A percentile compares a stretch with the other conserved stretches of the same genome.
These are phyloP conservation scores for Rhodinocichla rosea DNA, from an alignment of 2,113 vertebrate species.

Conservation along the genomic window DNA sequence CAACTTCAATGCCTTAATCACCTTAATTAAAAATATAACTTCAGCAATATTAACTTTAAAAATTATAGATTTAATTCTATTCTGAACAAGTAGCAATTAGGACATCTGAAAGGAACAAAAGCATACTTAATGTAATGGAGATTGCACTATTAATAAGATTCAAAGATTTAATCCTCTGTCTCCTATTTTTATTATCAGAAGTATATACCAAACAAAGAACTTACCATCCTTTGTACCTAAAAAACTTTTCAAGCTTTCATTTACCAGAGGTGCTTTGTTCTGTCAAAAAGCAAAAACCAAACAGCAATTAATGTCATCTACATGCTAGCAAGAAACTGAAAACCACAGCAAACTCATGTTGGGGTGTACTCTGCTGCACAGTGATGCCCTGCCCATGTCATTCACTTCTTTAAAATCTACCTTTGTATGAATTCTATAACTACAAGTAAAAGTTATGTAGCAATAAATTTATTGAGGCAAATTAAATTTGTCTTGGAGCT, in stretches of 20 bases:
- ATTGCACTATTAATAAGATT: neutral
- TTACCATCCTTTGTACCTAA: slow-evolving; percentile 91
- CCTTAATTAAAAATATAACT: neutral
- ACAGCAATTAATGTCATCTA: neutral
- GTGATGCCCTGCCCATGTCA: neutral
- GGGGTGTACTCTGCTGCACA: neutral
- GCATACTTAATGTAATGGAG: neutral
- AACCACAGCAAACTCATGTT: neutral
- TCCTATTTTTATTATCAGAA: neutral
- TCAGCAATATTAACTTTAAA: neutral
- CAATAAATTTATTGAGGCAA: neutral
- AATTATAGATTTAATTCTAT: neutral
- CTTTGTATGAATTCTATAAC: neutral
- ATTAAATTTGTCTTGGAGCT: neutral
- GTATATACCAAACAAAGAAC: neutral
- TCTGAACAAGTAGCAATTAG: neutral
- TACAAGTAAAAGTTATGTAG: neutral
- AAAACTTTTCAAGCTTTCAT: slow-evolving; percentile 90
- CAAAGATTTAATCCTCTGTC: neutral
- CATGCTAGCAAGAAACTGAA: neutral
- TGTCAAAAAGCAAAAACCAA: slow-evolving; percentile 60
- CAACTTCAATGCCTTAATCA: neutral
- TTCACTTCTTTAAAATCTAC: neutral
- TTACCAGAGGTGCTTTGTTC: slow-evolving; percentile 91
- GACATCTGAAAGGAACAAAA: neutral